A percentile compares a stretch with the other conserved stretches of the same genome.
Conservation (phyloP, 1,140 invertebrate genomes). For the Papilio polyxenes region DNA sequence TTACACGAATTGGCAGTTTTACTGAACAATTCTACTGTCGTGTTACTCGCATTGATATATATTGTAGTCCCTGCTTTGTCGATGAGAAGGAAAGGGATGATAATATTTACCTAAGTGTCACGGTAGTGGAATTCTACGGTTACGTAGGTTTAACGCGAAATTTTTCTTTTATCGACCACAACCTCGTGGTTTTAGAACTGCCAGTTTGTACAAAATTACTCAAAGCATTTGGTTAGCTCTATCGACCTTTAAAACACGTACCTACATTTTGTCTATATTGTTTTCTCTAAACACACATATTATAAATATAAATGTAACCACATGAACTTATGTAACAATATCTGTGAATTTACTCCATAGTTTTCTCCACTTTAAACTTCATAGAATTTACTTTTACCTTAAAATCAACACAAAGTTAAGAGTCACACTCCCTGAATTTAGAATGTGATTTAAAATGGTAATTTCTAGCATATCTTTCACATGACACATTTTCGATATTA, state of each 20-base stretch:
- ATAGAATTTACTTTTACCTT: neutral
- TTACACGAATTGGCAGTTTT: conserved; percentile 75
- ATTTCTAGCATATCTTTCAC: neutral
- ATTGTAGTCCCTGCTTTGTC: neutral
- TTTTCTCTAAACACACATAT: conserved; percentile 23
- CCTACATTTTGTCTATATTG: conserved; percentile 39
- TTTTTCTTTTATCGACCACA: conserved; percentile 43
- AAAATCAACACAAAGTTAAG: neutral
- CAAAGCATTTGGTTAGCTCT: conserved; percentile 56
- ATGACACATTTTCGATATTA: too few relatives aligned
- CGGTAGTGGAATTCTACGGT: neutral
- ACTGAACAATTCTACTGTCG: neutral
- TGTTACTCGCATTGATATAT: neutral
- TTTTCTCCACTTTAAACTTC: neutral
- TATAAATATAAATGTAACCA: neutral
- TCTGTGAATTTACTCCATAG: neutral
- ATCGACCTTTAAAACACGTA: conserved; percentile 50
- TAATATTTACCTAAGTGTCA: neutral
- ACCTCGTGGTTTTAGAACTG: conserved; percentile 58
- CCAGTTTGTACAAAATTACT: conserved; percentile 63
- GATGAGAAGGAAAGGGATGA: neutral
- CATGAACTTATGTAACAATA: neutral
- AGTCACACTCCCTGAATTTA: neutral
- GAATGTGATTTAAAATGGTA: neutral
- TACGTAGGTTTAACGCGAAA: conserved; percentile 32